These are phyloP conservation scores for Periparus ater DNA, from an alignment of 2,797 vertebrate genomes.

Conservation along the genomic window DNA sequence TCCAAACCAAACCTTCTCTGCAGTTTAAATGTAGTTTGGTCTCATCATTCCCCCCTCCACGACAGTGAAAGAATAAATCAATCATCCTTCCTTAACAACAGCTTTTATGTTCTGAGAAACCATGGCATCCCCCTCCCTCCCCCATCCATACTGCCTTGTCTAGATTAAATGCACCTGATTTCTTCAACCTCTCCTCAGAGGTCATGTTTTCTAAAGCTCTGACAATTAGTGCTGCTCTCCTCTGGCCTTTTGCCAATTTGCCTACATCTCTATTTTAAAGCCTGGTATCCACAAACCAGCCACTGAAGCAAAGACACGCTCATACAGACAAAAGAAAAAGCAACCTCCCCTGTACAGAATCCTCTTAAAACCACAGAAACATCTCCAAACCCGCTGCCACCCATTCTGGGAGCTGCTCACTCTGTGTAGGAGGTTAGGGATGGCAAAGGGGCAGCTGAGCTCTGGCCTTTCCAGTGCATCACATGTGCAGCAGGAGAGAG, in stretches of 20 bases:
- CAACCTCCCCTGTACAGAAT: neutral
- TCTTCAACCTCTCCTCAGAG: constrained; percentile 12
- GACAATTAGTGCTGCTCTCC: constrained; percentile 46
- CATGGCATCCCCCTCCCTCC: neutral
- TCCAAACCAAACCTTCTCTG: neutral
- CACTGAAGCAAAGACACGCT: neutral
- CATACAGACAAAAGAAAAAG: neutral
- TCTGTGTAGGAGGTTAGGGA: neutral
- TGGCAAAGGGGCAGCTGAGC: neutral
- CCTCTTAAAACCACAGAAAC: neutral
- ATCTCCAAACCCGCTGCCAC: neutral
- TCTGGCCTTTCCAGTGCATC: neutral
- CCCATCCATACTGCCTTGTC: neutral
- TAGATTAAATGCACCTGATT: constrained; percentile 40
- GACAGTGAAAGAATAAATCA: constrained; percentile 10
- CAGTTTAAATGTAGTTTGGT: neutral
- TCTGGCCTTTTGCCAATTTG: constrained; percentile 29
- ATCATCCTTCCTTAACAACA: constrained; percentile 48
- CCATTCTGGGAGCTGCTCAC: neutral
- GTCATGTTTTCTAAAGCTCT: constrained; percentile 39
- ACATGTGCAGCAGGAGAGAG: neutral
- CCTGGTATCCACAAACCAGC: neutral
- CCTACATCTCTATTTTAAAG: constrained; percentile 46
- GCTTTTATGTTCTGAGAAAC: constrained; percentile 21
- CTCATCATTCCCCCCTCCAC: neutral